Percentiles rank a stretch among this genome's conserved stretches.
Conservation (phyloP, 2,888 invertebrate genomes). For the Aleiodes alternator region DNA sequence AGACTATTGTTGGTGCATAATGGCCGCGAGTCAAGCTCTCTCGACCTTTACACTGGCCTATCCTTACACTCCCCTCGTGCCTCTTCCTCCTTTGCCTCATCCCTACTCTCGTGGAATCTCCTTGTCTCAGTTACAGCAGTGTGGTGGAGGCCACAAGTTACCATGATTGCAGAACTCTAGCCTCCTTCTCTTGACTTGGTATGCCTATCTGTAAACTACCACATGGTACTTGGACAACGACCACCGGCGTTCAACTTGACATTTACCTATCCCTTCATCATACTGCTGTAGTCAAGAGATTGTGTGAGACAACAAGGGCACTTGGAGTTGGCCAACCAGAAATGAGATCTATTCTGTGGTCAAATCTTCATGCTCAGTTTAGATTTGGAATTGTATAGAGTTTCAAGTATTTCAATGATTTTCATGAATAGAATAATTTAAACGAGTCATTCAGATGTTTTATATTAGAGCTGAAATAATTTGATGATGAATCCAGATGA, state of each 20-base stretch:
- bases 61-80: slow-evolving; percentile 51
- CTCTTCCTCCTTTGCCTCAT: slow-evolving; percentile 64
- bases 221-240: slow-evolving; percentile 46
- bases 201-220: slow-evolving; percentile 31
- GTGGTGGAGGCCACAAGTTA: slow-evolving; percentile 36
- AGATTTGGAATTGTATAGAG: background rate
- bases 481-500: background rate
- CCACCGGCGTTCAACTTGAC: slow-evolving; percentile 45
- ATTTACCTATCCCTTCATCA: slow-evolving; percentile 33
- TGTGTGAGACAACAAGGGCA: slow-evolving; percentile 37
- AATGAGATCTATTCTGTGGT: slow-evolving; percentile 31
- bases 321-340: slow-evolving; percentile 42
- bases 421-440: background rate
- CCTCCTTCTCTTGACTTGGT: slow-evolving; percentile 17
- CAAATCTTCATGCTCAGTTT: background rate
- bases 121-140: slow-evolving; percentile 16
- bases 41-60: slow-evolving; percentile 67
- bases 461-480: background rate
- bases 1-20: slow-evolving; percentile 72
- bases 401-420: background rate
- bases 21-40: slow-evolving; percentile 61
- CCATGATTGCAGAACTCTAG: slow-evolving; percentile 22
- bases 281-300: slow-evolving; percentile 17
- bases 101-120: slow-evolving; percentile 58
- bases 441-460: background rate